phyloP scores from a whole-genome alignment of 2,113 vertebrate species.

The Bufo gargarizans region DNA sequence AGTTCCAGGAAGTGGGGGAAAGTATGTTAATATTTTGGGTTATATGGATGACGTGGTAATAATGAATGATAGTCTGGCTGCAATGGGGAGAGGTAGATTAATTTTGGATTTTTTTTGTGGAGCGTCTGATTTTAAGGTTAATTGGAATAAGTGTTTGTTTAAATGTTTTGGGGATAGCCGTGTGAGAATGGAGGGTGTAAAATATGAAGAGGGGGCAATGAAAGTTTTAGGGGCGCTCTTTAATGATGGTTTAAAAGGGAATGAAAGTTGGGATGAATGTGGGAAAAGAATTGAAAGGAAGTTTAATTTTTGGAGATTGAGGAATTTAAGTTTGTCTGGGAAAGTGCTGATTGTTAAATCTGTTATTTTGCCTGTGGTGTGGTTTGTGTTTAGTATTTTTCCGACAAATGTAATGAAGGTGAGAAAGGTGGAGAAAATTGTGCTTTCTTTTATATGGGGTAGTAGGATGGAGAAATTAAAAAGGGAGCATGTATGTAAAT shows the following conservation, averaged over 20 bases:
- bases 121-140: neutral
- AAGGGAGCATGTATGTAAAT: too few species aligned
- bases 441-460: too few species aligned
- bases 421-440: too few species aligned
- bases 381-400: neutral
- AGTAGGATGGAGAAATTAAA: too few species aligned
- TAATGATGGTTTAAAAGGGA: too few species aligned
- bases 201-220: neutral
- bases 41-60: neutral
- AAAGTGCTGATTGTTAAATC: too few species aligned
- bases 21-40: neutral
- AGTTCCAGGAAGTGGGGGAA: neutral
- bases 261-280: too few species aligned
- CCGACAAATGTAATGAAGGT: too few species aligned
- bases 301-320: too few species aligned
- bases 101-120: neutral
- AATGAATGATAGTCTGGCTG: neutral
- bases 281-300: too few species aligned
- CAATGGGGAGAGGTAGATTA: neutral
- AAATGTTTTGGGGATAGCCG: neutral
- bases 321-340: too few species aligned
- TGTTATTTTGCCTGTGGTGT: neutral
- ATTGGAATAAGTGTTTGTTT: neutral
- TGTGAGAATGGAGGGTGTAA: neutral
- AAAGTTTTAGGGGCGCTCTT: neutral